phyloP scores from a whole-genome alignment of 2,113 vertebrate species.

The Telmatochromis brachygnathus region DNA sequence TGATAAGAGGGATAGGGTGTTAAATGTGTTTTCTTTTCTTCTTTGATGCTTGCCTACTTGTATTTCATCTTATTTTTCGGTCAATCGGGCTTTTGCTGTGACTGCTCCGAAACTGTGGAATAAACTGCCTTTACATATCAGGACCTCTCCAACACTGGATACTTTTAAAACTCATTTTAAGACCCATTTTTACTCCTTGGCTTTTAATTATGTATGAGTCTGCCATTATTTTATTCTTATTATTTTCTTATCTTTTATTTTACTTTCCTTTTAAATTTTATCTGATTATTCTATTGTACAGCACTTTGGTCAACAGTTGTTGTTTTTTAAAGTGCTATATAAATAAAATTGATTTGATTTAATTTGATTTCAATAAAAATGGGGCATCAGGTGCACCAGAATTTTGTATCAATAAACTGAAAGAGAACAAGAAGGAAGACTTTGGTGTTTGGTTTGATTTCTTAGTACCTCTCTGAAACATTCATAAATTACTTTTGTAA shows the following conservation, averaged over 20 bases:
- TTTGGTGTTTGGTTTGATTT: not conserved
- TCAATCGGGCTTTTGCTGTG: not conserved
- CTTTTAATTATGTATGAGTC: not conserved
- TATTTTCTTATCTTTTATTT: not conserved
- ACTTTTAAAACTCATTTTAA: not conserved
- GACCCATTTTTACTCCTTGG: not conserved
- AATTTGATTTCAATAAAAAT: not conserved
- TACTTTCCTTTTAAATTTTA: not conserved
- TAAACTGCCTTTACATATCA: not conserved
- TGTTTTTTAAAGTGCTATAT: not conserved
- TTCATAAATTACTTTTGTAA: not conserved
- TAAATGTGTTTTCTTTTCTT: not conserved
- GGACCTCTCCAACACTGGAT: not conserved
- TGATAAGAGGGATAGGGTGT: not conserved
- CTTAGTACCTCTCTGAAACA: not conserved
- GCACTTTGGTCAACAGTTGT: not conserved
- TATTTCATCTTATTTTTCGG: not conserved
- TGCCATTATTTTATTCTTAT: not conserved
- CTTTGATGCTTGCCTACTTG: not conserved
- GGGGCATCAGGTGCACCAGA: not conserved
- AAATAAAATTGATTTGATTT: not conserved
- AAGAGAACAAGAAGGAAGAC: not conserved
- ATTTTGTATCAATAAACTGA: not conserved
- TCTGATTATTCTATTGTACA: not conserved
- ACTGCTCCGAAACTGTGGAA: not conserved